Conservation (phyloP, 1,140 invertebrate species). For the Hycleus phaleratus region DNA sequence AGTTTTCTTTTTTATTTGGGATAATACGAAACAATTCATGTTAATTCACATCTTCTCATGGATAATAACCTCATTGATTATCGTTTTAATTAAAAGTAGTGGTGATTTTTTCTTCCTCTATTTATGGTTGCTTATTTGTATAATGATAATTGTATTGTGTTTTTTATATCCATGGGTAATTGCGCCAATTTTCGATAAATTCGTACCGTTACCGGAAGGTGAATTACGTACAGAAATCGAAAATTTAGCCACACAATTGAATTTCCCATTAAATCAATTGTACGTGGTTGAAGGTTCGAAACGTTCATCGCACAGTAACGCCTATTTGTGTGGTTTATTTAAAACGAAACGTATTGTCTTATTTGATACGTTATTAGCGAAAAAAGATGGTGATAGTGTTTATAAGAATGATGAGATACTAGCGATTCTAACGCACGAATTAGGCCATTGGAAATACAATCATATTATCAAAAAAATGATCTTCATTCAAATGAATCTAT, state of each 20-base stretch:
- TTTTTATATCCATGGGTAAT: conserved; percentile 96
- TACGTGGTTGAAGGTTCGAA: conserved; percentile 98
- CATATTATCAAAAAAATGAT: conserved; percentile 86
- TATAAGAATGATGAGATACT: conserved; percentile 91
- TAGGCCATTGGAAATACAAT: conserved; percentile 95
- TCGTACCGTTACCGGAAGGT: conserved; percentile 88
- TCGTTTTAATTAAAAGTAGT: conserved; percentile 84
- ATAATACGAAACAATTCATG: conserved; percentile 81
- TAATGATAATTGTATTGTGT: conserved; percentile 72
- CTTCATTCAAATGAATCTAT: conserved; percentile 66
- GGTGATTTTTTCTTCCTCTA: conserved; percentile 93
- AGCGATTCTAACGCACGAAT: conserved; percentile 91
- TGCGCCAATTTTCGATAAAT: conserved; percentile 98
- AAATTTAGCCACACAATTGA: conserved; percentile 73
- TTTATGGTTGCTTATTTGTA: conserved; percentile 83
- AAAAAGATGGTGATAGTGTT: conserved; percentile 47
- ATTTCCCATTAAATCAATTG: conserved; percentile 91
- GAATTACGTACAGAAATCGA: conserved; percentile 82
- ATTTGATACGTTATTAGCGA: conserved; percentile 86
- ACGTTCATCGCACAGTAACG: conserved; percentile 91
- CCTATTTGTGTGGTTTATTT: conserved; percentile 97
- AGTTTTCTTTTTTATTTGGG: conserved; percentile 85
- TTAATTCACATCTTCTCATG: conserved; percentile 68
- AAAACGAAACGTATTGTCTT: conserved; percentile 98
- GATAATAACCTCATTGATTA: conserved; percentile 71